Evolutionary conservation across 2,888 invertebrate species (phyloP).

Genomic region (Amiota mariae): DNA sequence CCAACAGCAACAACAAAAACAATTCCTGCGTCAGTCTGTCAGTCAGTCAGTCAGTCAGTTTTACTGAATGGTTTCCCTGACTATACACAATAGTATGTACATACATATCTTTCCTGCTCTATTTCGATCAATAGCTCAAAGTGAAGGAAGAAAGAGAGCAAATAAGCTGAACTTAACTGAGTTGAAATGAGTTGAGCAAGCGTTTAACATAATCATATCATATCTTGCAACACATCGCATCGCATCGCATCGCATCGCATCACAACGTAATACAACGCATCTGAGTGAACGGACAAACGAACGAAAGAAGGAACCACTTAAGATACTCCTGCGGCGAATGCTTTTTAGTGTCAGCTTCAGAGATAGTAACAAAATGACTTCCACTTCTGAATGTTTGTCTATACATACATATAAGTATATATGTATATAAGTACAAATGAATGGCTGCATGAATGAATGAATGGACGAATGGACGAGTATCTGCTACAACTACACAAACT

Average conservation of each 20-base stretch:
- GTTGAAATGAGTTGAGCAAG: slow-evolving; percentile 58
- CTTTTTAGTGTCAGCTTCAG: background rate
- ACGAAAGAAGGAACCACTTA: slow-evolving; percentile 57
- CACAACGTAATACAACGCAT: slow-evolving; percentile 41
- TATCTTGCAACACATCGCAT: slow-evolving; percentile 63
- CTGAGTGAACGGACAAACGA: slow-evolving; percentile 33
- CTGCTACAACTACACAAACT: slow-evolving; percentile 12
- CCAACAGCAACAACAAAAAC: background rate
- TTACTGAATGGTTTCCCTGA: background rate
- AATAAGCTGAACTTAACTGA: too few species aligned
- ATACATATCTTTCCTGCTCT: background rate
- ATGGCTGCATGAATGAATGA: background rate
- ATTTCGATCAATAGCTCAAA: background rate
- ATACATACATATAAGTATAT: slow-evolving; percentile 19
- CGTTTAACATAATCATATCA: slow-evolving; percentile 69
- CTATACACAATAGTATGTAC: background rate
- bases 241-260: slow-evolving; percentile 42
- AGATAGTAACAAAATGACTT: slow-evolving; percentile 56
- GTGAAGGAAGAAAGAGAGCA: background rate
- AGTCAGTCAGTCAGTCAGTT: slow-evolving; percentile 1
- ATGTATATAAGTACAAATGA: slow-evolving; percentile 29
- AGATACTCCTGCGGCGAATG: slow-evolving; percentile 48
- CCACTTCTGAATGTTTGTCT: slow-evolving; percentile 62
- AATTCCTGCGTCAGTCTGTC: background rate
- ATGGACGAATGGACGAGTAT: background rate